phyloP scores from a whole-genome alignment of 1,140 invertebrate genomes.

The Leptonema lineaticorne region DNA sequence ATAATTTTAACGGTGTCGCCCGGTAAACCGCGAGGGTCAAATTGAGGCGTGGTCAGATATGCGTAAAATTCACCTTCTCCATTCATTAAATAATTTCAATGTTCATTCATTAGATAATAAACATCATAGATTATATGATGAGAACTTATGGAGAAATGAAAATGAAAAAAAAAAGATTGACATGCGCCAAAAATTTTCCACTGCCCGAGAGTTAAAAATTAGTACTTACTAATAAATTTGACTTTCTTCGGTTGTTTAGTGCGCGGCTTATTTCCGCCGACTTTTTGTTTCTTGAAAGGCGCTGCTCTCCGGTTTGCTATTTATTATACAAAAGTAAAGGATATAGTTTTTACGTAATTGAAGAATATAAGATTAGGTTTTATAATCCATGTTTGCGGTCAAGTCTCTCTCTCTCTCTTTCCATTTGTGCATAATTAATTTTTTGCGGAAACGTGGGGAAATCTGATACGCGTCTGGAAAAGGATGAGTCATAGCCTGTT shows the following conservation, averaged over 20 bases:
- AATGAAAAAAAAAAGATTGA: too few relatives aligned
- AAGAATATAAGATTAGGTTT: too few relatives aligned
- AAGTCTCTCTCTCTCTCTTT: background rate
- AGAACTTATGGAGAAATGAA: too few relatives aligned
- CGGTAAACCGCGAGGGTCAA: background rate
- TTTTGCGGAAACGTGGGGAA: background rate
- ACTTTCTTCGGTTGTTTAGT: conserved; percentile 83
- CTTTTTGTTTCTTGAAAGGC: conserved; percentile 76
- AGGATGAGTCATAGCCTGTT: background rate
- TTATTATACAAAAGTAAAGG: background rate
- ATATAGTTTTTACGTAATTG: background rate
- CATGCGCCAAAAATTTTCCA: too few relatives aligned
- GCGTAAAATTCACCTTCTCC: background rate
- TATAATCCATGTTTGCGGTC: background rate
- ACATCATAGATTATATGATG: background rate
- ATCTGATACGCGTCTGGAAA: background rate
- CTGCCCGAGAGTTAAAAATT: background rate
- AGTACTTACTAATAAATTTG: conserved; percentile 84
- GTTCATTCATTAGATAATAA: background rate
- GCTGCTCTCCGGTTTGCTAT: conserved; percentile 65
- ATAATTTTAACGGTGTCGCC: conserved; percentile 3
- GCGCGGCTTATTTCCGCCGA: conserved; percentile 65
- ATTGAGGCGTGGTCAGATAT: conserved; percentile 3
- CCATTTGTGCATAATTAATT: background rate
- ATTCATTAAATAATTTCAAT: background rate